Evolutionary conservation across 1,140 invertebrate genomes (phyloP), one percentile per base, ranked within the genome.

Genomic region (Phenacoccus solenopsis): DNA sequence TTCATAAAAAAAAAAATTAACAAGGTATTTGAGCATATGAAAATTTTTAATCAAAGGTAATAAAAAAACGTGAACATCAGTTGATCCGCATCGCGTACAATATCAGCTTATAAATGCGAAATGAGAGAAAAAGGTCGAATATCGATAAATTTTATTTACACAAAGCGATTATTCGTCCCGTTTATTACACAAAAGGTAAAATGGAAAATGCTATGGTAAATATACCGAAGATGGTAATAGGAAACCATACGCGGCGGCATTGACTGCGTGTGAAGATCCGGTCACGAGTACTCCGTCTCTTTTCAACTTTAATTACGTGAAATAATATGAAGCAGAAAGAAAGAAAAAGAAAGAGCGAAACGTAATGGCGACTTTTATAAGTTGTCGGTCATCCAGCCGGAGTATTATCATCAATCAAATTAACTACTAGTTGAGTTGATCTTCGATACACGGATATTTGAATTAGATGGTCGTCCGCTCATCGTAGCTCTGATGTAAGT

Each of bases 111-210:
- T n/a, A 49, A 49, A 49, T 49, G 5, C 20, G 13, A 49, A 49
- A 4, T 49, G n/a, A n/a, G n/a, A n/a, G n/a, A 49, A 16, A 49
- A 49, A 49, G 16, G 38, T 49, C 38, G 38, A 49, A 49, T 49
- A 49, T 49, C 38, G 20, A 49, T 49, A 49, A 16, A 49, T 49
- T 49, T 49, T 49, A 3, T 49, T 49, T n/a, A 49, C 38, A 49
- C 38, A 49, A 49, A 16, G 20, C 5, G 38, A 49, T 49, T 49
- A 49, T 49, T 49, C 38, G 38, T 49, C 38, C 38, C 12, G 38
- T 49, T 49, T 49, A 49, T 49, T 49, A 49, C 38, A 49, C 38
- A 49, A 49, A 49, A 49, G 38, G 38, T 49, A 49, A 49, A 49
- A 9, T 49, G 38, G 20, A 49, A 49, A 49, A 49, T 49, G 20